Base-by-base conservation (phyloP, 2,113 vertebrate genomes). In the Columba janthina region DNA sequence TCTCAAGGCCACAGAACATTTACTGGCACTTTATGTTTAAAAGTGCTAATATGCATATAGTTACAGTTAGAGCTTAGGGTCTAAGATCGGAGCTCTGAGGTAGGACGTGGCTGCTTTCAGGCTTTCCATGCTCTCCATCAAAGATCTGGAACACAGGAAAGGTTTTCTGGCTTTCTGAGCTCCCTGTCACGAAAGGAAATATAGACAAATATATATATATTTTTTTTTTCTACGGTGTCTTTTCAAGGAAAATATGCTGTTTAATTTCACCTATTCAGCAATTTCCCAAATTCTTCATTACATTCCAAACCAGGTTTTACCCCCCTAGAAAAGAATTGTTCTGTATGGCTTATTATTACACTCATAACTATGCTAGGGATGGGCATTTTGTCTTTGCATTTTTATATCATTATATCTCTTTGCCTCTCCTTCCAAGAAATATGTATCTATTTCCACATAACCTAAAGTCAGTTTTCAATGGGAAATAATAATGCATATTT, bases 181-280 rank as follows among this genome's bases (percentile, higher is more conserved):
- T 48, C 6, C 29, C 32, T 42, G 15, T 40, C n/a, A 58, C n/a
- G 64, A 71, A 71, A 19, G 1, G 15, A 84, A 85, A 71, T 44
- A 32, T 0, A 85, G 6, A 40, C 0, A 53, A 74, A 31, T 29
- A 6, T 3, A n/a, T n/a, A n/a, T 53, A 53, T 14, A 0, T 58
- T 71, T 42, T 57, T 14, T 72, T 50, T 26, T 13, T 8, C 24
- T 40, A 14, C 76, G 46, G 9, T 60, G 28, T 1, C 0, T 46
- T 56, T 64, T 60, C 38, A 90, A 72, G 14, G 1, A 50, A 40
- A 88, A 40, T 74, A 78, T 32, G 85, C 4, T 46, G 22, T 25
- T 80, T 46, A 46, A 31, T 42, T 83, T 89, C 1, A 1, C 34
- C 9, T 48, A 11, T 48, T 73, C 32, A 34, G 9, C 5, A 84